Percentiles rank a stretch among this genome's conserved stretches.
Evolutionary conservation across 2,113 vertebrate genomes (phyloP).

Genomic region (Xiphias gladius): DNA sequence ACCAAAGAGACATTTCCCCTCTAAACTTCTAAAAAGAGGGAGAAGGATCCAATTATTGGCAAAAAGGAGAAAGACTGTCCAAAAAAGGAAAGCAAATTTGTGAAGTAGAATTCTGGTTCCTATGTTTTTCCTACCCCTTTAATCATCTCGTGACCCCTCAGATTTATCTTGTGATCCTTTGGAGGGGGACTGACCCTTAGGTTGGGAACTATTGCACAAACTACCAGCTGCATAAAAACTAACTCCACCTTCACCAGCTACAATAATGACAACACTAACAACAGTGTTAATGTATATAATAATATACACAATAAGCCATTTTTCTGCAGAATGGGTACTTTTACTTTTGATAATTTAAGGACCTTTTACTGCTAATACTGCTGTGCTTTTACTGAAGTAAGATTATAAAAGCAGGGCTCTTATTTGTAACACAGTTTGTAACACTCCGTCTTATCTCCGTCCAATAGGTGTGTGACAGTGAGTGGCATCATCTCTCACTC

Average conservation of each 20-base stretch:
- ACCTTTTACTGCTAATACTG: not conserved
- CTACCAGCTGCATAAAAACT: too few species aligned
- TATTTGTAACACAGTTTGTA: too few species aligned
- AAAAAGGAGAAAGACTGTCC: not conserved
- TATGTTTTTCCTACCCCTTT: not conserved
- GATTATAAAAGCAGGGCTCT: too few species aligned
- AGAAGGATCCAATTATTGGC: not conserved
- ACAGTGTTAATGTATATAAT: too few species aligned
- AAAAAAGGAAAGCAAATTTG: not conserved
- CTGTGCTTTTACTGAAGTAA: not conserved
- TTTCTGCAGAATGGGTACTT: not conserved
- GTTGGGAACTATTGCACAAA: too few species aligned
- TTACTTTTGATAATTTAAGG: not conserved
- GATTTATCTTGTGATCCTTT: not conserved
- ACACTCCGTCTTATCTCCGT: slow-evolving; percentile 17
- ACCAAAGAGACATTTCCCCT: not conserved
- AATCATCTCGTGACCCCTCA: slow-evolving; percentile 1
- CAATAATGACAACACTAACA: too few species aligned
- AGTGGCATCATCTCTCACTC: slow-evolving; percentile 98
- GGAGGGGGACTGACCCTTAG: not conserved
- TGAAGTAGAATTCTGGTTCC: not conserved
- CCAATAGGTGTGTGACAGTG: slow-evolving; percentile 93
- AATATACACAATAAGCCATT: not conserved
- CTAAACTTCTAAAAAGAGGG: not conserved
- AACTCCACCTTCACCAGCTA: too few species aligned